phyloP scores from a whole-genome alignment of 2,113 vertebrate genomes.

The Seriola dumerili region DNA sequence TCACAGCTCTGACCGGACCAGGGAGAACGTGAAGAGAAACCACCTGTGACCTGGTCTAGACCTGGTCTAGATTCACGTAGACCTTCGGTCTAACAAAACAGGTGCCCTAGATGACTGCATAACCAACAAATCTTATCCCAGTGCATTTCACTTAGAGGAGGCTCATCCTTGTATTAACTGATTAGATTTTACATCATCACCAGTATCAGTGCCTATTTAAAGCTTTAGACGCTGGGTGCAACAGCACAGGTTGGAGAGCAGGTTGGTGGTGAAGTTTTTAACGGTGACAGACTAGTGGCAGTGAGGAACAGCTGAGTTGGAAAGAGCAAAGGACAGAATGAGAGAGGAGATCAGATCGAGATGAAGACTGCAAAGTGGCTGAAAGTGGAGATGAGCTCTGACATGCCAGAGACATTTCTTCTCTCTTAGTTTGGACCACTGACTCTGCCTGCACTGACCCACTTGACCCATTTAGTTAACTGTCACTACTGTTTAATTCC shows the following conservation, averaged over 20 bases:
- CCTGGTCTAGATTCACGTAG: not conserved
- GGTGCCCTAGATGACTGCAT: not conserved
- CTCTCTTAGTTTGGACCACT: constrained; percentile 68
- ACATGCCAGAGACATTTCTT: constrained; percentile 83
- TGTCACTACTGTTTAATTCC: constrained; percentile 4
- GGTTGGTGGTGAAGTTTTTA: not conserved
- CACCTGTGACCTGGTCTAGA: not conserved
- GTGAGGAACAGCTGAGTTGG: constrained; percentile 70
- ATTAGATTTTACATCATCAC: not conserved
- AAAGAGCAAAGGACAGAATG: constrained; percentile 66
- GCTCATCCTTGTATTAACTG: not conserved
- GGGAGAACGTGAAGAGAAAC: not conserved
- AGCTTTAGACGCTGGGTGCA: not conserved
- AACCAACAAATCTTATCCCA: not conserved
- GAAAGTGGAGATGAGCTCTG: constrained; percentile 84
- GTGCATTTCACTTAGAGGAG: not conserved
- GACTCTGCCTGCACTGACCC: constrained; percentile 54
- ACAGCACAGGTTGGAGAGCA: too few species aligned
- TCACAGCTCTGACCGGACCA: not conserved
- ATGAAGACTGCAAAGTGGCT: constrained; percentile 84
- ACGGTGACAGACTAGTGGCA: constrained; percentile 22
- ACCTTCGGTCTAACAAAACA: not conserved
- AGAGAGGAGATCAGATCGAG: constrained; percentile 62
- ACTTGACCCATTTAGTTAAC: constrained; percentile 70
- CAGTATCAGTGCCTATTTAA: not conserved